phyloP scores from a whole-genome alignment of 1,140 invertebrate species.

The Drosophila azteca region DNA sequence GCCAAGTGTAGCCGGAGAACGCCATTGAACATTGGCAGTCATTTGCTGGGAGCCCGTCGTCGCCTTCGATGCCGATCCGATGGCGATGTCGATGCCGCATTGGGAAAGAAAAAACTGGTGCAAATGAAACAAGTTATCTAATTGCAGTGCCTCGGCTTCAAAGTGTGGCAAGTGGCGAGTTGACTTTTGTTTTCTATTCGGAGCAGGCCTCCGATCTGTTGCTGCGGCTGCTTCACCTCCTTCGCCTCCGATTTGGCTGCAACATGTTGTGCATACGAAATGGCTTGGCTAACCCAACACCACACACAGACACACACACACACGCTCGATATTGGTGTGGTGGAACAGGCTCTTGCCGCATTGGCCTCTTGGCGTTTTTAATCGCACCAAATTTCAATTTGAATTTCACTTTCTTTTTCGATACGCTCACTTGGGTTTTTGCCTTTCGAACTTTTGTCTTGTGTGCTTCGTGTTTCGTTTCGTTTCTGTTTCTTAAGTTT shows the following conservation, averaged over 20 bases:
- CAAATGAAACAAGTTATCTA: slow-evolving; percentile 81
- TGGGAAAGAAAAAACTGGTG: slow-evolving; percentile 64
- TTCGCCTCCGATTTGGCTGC: slow-evolving; percentile 27
- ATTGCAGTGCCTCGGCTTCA: slow-evolving; percentile 57
- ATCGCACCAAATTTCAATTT: slow-evolving; percentile 82
- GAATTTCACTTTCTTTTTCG: slow-evolving; percentile 83
- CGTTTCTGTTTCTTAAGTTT: slow-evolving; percentile 4
- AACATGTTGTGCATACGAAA: slow-evolving; percentile 75
- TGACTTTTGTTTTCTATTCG: slow-evolving; percentile 80
- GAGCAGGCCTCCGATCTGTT: slow-evolving; percentile 29
- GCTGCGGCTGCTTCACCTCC: neutral
- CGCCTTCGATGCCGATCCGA: slow-evolving; percentile 3
- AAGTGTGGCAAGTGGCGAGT: slow-evolving; percentile 78
- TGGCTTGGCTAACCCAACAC: slow-evolving; percentile 56
- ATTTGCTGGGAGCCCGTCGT: slow-evolving; percentile 46
- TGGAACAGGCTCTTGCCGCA: slow-evolving; percentile 32
- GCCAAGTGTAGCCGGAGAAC: slow-evolving; percentile 38
- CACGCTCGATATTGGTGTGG: slow-evolving; percentile 12
- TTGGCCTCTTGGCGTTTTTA: slow-evolving; percentile 64
- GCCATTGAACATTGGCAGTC: slow-evolving; percentile 82
- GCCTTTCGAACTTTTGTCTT: slow-evolving; percentile 76
- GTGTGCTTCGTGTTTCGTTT: neutral
- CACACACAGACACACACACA: slow-evolving; percentile 12
- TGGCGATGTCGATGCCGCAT: slow-evolving; percentile 10
- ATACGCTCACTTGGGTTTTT: slow-evolving; percentile 81